phyloP scores from a whole-genome alignment of 2,888 invertebrate species.

The Ormia ochracea region DNA sequence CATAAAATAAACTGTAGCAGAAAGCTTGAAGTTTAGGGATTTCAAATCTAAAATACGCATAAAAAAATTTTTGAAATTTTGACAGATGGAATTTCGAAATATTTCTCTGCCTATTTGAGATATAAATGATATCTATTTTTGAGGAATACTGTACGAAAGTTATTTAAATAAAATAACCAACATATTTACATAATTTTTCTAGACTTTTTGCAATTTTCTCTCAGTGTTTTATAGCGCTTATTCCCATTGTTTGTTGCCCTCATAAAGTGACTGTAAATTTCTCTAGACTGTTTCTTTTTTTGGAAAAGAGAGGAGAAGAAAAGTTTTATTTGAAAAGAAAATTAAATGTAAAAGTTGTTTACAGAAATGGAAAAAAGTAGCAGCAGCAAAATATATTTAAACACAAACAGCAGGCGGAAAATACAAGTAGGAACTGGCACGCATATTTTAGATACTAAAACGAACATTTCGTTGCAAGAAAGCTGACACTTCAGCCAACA shows the following conservation, averaged over 20 bases:
- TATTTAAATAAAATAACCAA: too few relatives aligned
- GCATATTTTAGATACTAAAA: constrained; percentile 42
- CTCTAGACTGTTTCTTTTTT: background rate
- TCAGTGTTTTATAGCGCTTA: too few relatives aligned
- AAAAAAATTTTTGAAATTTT: too few relatives aligned
- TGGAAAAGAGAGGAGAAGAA: background rate
- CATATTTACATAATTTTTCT: background rate
- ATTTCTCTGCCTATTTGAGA: too few relatives aligned
- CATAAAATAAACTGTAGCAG: background rate
- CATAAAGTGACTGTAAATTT: constrained; percentile 16
- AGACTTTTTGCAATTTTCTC: background rate
- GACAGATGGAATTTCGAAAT: too few relatives aligned
- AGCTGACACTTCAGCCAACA: constrained; percentile 53
- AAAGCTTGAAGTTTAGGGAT: too few relatives aligned
- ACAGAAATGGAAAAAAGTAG: background rate
- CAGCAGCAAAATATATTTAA: constrained; percentile 1
- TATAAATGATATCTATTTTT: too few relatives aligned
- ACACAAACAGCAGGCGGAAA: constrained; percentile 46
- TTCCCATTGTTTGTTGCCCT: too few relatives aligned
- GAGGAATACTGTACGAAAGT: too few relatives aligned
- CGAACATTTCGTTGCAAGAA: constrained; percentile 46
- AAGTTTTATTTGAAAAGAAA: constrained; percentile 22
- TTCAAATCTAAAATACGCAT: too few relatives aligned
- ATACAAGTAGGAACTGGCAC: constrained; percentile 40
- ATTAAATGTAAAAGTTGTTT: constrained; percentile 43